Evolutionary conservation across 2,113 vertebrate genomes (phyloP), one percentile per base, ranked within the genome.

Genomic region (Malurus melanocephalus): DNA sequence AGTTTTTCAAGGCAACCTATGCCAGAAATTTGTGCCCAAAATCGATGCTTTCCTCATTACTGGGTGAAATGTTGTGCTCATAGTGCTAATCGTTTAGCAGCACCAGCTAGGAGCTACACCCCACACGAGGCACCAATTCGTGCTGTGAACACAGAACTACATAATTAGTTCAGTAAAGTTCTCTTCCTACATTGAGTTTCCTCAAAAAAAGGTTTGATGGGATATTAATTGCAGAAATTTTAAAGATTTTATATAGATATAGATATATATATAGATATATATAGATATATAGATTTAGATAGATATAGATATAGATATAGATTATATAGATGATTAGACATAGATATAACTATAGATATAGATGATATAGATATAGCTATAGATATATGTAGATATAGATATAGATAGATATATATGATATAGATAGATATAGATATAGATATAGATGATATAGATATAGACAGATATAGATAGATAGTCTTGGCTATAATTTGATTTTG

Each of bases 171-270:
- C 7, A 24, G 16, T 16, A 0, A 42, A 13, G 2, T 14, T 76
- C 4, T 49, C 1, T 71, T 69, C 26, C 19, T n/a, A n/a, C 4
- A 10, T 0, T 13, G 2, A 33, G 0, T 24, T 57, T 8, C 60
- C 42, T 60, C 10, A 62, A 69, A 72, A 67, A 72, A 42, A 21
- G 1, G 0, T 4, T 45, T 38, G 1, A 6, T 48, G 7, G 4
- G 3, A 13, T 38, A 71, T 14, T 17, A 76, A 78, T 22, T 46
- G 2, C 9, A 59, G 32, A 72, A 12, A 35, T 68, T 56, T 43
- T n/a, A 32, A 87, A 32, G 7, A 48, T n/a, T 65, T 87, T 21
- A 42, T 19, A 14, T 10, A 18, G 20, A 2, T 7, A 30, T 20
- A 17, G 16, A 11, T 30, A 38, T 35, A 35, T 21, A 42, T 16